A percentile compares a stretch with the other conserved stretches of the same genome.
phyloP scores from a whole-genome alignment of 1,140 invertebrate species.

The Orchesella cincta region DNA sequence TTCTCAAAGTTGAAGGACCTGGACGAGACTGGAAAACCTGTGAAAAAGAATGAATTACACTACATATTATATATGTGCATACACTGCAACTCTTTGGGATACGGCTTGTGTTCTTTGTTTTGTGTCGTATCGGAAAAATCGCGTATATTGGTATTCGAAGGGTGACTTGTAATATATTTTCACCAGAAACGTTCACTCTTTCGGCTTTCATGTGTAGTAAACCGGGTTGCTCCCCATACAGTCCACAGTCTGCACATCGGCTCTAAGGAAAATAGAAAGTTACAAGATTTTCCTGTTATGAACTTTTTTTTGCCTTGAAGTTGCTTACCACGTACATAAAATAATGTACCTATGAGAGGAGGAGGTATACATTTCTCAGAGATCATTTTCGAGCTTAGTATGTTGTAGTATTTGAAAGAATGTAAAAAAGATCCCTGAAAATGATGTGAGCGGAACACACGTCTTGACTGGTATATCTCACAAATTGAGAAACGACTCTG shows the following conservation, averaged over 20 bases:
- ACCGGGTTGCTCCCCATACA: background rate
- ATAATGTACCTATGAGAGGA: constrained; percentile 26
- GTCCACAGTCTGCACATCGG: background rate
- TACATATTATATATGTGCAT: constrained; percentile 13
- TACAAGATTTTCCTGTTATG: background rate
- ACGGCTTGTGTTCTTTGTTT: background rate
- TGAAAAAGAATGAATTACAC: constrained; percentile 24
- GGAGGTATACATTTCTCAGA: background rate
- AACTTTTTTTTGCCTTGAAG: background rate
- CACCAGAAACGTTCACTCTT: background rate
- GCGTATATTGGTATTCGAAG: constrained; percentile 20
- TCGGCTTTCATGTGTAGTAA: background rate
- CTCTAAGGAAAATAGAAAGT: background rate
- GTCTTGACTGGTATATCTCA: constrained; percentile 10
- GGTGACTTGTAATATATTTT: constrained; percentile 28
- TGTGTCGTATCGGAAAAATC: background rate
- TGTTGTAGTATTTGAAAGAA: constrained; percentile 20
- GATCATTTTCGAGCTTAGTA: background rate
- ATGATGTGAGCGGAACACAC: constrained; percentile 6
- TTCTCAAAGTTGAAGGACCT: constrained; percentile 23
- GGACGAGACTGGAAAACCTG: background rate
- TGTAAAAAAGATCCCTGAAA: constrained; percentile 19
- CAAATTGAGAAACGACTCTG: constrained; percentile 13
- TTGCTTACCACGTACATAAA: constrained; percentile 20
- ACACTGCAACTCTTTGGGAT: no score